Evolutionary conservation across 2,113 vertebrate genomes (phyloP).

Genomic region (Rhea americana): DNA sequence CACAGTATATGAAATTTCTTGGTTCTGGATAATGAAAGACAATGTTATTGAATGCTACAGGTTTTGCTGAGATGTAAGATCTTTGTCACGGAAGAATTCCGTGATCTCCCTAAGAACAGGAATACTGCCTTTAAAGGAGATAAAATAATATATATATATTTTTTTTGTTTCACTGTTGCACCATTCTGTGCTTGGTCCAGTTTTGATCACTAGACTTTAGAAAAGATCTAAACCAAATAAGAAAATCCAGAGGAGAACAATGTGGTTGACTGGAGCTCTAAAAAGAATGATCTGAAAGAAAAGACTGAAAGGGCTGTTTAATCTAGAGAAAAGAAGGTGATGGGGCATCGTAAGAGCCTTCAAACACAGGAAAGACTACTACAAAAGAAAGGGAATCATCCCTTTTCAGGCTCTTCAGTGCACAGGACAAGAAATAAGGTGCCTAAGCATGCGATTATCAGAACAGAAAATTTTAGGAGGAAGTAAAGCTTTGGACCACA

Average conservation of each 20-base stretch:
- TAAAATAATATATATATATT: not conserved
- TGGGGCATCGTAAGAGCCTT: not conserved
- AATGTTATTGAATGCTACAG: not conserved
- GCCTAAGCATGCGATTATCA: not conserved
- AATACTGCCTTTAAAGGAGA: not conserved
- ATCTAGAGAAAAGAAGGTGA: not conserved
- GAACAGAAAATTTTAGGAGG: not conserved
- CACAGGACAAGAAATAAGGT: not conserved
- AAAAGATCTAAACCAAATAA: not conserved
- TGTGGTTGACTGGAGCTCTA: not conserved
- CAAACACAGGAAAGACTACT: not conserved
- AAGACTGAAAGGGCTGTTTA: not conserved
- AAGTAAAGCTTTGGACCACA: not conserved
- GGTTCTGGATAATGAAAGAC: not conserved
- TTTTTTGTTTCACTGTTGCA: rapidly evolving
- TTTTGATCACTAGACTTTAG: not conserved
- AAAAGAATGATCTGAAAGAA: not conserved
- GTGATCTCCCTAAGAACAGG: not conserved
- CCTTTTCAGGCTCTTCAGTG: not conserved
- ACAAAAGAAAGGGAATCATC: not conserved
- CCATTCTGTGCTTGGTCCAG: not conserved
- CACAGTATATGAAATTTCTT: not conserved
- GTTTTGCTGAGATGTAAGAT: not conserved
- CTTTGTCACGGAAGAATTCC: not conserved
- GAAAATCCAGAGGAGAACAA: not conserved